Base-by-base conservation (phyloP, 2,113 vertebrate genomes). In the Tautogolabrus adspersus region DNA sequence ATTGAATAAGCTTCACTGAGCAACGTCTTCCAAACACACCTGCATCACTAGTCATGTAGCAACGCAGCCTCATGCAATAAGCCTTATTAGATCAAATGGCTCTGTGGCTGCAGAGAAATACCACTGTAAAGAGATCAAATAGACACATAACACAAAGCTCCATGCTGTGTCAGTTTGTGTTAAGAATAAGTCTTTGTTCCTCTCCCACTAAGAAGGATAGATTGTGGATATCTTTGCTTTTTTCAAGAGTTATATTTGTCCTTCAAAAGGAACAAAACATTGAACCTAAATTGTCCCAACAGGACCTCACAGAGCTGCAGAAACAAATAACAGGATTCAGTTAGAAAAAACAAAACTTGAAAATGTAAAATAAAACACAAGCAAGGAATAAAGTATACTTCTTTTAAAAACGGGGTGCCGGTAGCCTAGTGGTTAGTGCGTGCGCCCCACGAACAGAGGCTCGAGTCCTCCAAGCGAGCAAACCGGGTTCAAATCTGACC, bases 11-110 rank as follows among this genome's bases (percentile, higher is more conserved):
- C 77, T 59, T 64, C 77, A 34, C 66, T 22, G 77, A 72, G 59
- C 40, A n/a, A 80, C 67, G 67, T 72, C 77, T 82, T 83, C 66
- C 71, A 80, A 65, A 79, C 66, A 56, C 85, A 80, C 89, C 80
- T 93, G 89, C 85, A 84, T 81, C 77, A 61, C 82, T 21, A 65
- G 67, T 74, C 82, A 75, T 79, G 84, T 87, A 88, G 87, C 75
- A 72, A 77, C 82, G 66, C 83, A 65, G 67, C 77, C 83, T 76
- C 72, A 22, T 70, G 70, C 82, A 91, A 92, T 80, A 87, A 77
- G 47, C 64, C 72, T 90, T 89, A 93, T 92, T 91, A 89, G 71
- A 91, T 91, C 68, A 80, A 83, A 77, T 77, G 77, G 73, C 57
- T 89, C 80, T 80, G 81, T 82, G 71, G 77, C 74, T 74, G 58